Evolutionary conservation across 2,797 vertebrate genomes (phyloP).

Genomic region (Simalia tracyae): DNA sequence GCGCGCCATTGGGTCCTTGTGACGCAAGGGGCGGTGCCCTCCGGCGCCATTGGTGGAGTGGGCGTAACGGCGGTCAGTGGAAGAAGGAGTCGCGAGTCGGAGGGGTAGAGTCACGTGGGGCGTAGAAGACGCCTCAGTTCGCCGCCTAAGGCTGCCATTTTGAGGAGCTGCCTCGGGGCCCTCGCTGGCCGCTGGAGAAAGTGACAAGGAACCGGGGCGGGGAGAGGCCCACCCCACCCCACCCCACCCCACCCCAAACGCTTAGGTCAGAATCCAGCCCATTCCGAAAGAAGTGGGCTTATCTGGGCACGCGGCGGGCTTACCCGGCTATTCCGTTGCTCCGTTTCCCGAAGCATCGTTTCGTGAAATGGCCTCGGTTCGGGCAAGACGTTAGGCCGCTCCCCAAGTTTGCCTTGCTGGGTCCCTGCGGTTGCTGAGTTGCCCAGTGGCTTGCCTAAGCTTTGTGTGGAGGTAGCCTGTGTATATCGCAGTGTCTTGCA

Average conservation of each 20-base stretch:
- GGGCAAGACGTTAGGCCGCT: background rate
- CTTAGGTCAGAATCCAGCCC: background rate
- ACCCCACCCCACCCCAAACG: background rate
- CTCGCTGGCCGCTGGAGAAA: no score
- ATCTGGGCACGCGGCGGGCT: background rate
- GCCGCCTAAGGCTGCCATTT: background rate
- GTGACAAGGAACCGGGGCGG: rapidly evolving
- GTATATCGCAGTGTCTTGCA: background rate
- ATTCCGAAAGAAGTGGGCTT: background rate
- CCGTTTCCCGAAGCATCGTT: background rate
- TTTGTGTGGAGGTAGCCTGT: background rate
- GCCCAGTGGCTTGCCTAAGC: background rate
- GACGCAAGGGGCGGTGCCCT: no score
- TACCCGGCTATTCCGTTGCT: background rate
- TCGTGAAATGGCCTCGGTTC: background rate
- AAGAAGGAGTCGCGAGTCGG: background rate
- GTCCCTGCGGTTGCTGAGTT: background rate
- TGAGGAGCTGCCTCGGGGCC: no score
- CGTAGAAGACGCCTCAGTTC: no score
- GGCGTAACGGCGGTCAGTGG: rapidly evolving
- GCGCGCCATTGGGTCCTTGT: constrained; percentile 8
- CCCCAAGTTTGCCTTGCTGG: background rate
- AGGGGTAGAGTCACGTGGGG: background rate
- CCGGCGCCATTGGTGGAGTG: background rate
- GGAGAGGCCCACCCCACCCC: background rate